Percentiles rank a stretch among this genome's conserved stretches.
Conservation (phyloP, 2,797 vertebrate genomes). For the Acanthiza pusilla region DNA sequence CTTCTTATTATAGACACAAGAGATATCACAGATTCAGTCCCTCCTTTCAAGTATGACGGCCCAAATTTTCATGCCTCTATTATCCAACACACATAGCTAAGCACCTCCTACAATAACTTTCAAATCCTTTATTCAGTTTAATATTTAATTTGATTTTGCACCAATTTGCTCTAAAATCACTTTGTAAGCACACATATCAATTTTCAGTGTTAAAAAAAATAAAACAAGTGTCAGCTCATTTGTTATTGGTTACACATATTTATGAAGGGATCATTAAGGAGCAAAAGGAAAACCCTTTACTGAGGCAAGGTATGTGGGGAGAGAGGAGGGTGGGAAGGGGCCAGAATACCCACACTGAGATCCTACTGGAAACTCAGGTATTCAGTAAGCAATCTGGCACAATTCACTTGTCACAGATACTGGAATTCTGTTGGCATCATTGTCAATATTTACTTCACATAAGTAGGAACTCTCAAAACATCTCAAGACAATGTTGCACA, state of each 20-base stretch:
- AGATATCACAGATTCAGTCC: not conserved
- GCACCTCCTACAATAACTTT: not conserved
- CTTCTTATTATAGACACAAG: not conserved
- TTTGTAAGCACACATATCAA: not conserved
- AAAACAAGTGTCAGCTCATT: not conserved
- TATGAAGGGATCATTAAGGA: not conserved
- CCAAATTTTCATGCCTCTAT: not conserved
- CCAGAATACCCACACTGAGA: not conserved
- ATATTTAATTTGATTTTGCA: not conserved
- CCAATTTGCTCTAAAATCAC: not conserved
- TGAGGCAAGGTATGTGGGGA: fast-evolving
- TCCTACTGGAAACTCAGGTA: not conserved
- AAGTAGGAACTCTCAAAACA: not conserved
- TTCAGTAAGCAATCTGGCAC: not conserved
- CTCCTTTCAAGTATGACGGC: not conserved
- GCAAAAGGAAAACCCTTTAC: not conserved
- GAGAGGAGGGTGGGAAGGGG: not conserved
- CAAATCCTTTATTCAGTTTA: not conserved
- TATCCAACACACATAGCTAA: not conserved
- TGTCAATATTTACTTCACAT: not conserved
- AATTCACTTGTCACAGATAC: not conserved
- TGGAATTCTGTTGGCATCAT: not conserved
- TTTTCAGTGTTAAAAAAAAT: not conserved
- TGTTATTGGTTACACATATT: not conserved
- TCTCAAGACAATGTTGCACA: not conserved